Conservation (phyloP, 2,888 invertebrate genomes). For the Noctua janthina region DNA sequence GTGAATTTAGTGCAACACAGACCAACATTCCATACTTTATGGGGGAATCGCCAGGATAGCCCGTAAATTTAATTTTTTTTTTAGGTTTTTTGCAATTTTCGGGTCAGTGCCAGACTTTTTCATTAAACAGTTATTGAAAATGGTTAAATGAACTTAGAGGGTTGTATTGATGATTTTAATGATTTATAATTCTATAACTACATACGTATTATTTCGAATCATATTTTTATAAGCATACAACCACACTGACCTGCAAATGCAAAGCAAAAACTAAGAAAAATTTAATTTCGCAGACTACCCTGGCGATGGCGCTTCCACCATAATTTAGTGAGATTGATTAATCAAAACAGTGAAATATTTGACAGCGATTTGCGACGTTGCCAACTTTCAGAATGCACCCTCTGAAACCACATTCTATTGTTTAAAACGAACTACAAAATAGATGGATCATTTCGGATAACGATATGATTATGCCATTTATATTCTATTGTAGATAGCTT, state of each 20-base stretch:
- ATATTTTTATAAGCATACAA: too few relatives aligned
- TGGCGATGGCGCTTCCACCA: background rate
- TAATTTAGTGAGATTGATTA: background rate
- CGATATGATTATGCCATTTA: slow-evolving; percentile 38
- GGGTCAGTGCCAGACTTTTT: too few relatives aligned
- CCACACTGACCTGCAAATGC: too few relatives aligned
- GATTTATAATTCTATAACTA: too few relatives aligned
- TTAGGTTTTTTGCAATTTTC: too few relatives aligned
- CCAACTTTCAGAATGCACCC: background rate
- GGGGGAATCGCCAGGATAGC: too few relatives aligned
- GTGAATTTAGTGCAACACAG: background rate
- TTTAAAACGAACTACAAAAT: slow-evolving; percentile 17
- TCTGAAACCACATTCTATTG: slow-evolving; percentile 20
- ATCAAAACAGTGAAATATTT: background rate
- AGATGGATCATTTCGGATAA: slow-evolving; percentile 27
- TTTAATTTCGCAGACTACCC: background rate
- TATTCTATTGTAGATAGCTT: slow-evolving; percentile 32
- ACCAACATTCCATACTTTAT: background rate
- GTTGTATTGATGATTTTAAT: too few relatives aligned
- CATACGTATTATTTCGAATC: too few relatives aligned
- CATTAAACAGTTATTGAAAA: too few relatives aligned
- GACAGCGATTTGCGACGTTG: background rate
- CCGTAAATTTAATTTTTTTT: too few relatives aligned
- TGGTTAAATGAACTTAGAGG: too few relatives aligned
- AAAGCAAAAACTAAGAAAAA: too few relatives aligned